Percentiles rank a stretch among this genome's conserved stretches.
phyloP scores from a whole-genome alignment of 2,113 vertebrate genomes.

The Menura novaehollandiae region DNA sequence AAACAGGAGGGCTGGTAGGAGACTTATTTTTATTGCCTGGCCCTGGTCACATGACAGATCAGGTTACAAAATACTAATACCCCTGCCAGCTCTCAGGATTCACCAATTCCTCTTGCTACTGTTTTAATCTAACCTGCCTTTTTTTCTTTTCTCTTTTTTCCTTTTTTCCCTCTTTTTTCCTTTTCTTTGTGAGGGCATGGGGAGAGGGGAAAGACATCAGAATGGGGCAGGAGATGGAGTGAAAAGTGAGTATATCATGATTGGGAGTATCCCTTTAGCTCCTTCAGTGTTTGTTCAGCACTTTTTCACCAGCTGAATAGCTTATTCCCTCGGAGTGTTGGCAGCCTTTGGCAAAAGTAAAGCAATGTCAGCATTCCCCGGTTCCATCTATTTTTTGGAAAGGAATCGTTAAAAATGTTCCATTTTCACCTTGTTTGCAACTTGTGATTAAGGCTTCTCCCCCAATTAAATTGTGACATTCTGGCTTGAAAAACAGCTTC shows the following conservation, averaged over 20 bases:
- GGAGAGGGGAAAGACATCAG: not conserved
- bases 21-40: constrained; percentile 54
- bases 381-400: constrained; percentile 53
- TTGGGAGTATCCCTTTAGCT: constrained; percentile 56
- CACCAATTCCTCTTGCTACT: constrained; percentile 52
- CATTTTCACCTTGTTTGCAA: constrained; percentile 62
- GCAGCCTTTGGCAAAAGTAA: constrained; percentile 64
- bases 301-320: constrained; percentile 56
- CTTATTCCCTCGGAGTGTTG: constrained; percentile 46
- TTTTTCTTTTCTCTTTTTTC: not conserved
- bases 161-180: too few species aligned
- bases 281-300: constrained; percentile 63
- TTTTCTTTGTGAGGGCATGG: not conserved
- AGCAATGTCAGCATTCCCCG: constrained; percentile 59
- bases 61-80: constrained; percentile 50
- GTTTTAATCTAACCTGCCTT: constrained; percentile 42
- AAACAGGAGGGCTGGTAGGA: constrained; percentile 53
- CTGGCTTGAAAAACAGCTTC: constrained; percentile 30
- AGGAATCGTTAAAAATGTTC: not conserved
- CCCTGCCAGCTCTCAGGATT: constrained; percentile 28
- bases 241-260: constrained; percentile 10
- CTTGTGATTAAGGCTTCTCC: constrained; percentile 27
- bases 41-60: constrained; percentile 37
- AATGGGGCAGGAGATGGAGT: not conserved
- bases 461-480: constrained; percentile 27